Base-by-base conservation (phyloP, 53 echinoderm and acorn worm species). In the Paracentrotus lividus region DNA sequence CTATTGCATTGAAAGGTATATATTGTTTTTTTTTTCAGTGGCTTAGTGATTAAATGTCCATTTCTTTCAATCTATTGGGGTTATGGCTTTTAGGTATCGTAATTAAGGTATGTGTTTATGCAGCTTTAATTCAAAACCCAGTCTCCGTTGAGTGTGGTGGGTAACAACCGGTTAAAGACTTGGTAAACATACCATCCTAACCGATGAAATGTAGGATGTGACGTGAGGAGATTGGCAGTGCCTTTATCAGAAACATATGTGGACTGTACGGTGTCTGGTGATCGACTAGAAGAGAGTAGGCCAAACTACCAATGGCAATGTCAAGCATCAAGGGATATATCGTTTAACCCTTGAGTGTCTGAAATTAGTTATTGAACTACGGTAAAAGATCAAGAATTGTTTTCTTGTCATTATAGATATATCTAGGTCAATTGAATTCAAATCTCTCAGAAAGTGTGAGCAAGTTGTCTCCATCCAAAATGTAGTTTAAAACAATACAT, bases 171-270 rank as follows among this genome's bases (percentile, higher is more conserved):
- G 54, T 86, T 55, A 86, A 55, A 86, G 55, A 86, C 89, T 89
- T 89, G 55, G 89, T 89, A 61, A 89, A 64, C 89, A 89, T 89
- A 58, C 89, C 43, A 4, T 29, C 61, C 38, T 7, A 86, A 32
- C 86, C 55, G 89, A 89, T 89, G 89, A 89, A 89, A 89, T 14
- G 89, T 89, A 45, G 65, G 89, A 89, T 65, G 89, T 61, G 89
- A 89, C 60, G 36, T 24, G 88, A 42, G 13, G 64, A 61, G 89
- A 64, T 89, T 89, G 89, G 66, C 57, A 58, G 64, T 4, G 57
- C 89, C 56, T 58, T 89, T 58, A 89, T 89, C 66, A 89, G 89
- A 89, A 89, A 60, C 89, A 89, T 89, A 61, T 89, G 89, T 89
- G 56, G 64, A 34, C 55, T 56, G 47, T 21, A 5, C 54, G n/a